Evolutionary conservation across 2,888 invertebrate genomes (phyloP), one percentile per base, ranked within the genome.

Genomic region (Plebejus melissa): DNA sequence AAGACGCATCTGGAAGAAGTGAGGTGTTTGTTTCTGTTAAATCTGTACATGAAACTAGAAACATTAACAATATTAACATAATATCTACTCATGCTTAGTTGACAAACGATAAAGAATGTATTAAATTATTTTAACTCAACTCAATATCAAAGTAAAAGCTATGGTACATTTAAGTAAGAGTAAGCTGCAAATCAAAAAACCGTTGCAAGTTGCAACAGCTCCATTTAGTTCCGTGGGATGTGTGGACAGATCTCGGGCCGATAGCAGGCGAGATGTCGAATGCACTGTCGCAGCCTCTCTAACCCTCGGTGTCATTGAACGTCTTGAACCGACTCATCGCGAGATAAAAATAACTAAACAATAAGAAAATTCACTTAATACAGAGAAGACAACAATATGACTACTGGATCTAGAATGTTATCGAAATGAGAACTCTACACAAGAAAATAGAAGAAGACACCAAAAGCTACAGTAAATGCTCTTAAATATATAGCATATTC

Each of bases 201-300:
- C n/a, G n/a, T n/a, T n/a, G n/a, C n/a, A n/a, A n/a, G 32, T 32
- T 13, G 32, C 5, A 22, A 9, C 69, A 70, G 28, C 54, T 75
- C 70, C 28, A 5, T 22, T 7, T 2, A 38, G 4, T 41, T 75
- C 54, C 71, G 7, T 41, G 57, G 79, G 80, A 82, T 82, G 83
- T 85, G 86, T 88, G 87, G 85, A 87, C 88, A 90, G 90, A 90
- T 90, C 88, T 83, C 81, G 80, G 83, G 80, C 83, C 85, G 91
- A 91, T 90, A 90, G 87, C 86, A 81, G 83, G 84, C 86, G 85
- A 88, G 88, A 90, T 90, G 90, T 90, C 87, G 89, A 86, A 86
- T 89, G 89, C 90, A 88, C 86, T 83, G 85, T 85, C 85, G 87
- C 87, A 88, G 87, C 86, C 85, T 85, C 83, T 83, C 80, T 81